Evolutionary conservation across 2,797 vertebrate species (phyloP), one percentile per base, ranked within the genome.

Genomic region (Myoxocephalus aenaeus): DNA sequence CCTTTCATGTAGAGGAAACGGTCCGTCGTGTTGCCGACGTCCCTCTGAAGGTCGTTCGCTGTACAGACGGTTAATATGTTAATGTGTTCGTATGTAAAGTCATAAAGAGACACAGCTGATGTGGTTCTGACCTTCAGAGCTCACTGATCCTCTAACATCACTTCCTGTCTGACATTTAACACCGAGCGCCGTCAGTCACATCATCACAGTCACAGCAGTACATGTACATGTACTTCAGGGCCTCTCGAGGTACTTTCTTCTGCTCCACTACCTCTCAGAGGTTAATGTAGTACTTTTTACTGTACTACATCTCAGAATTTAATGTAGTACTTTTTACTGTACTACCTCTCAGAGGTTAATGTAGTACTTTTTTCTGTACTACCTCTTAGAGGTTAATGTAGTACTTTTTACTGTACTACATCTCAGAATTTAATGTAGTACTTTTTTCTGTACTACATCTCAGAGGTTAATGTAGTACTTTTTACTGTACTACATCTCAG

Each of bases 51-150:
- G 36, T 59, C 20, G 4, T 20, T 62, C n/a, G 15, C 59, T n/a
- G 1, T 22, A 10, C 36, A 40, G n/a, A 25, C 59, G 22, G 32
- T 36, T 59, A 34, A n/a, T n/a, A 54, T 25, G 25, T 61, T 36
- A 40, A 40, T 40, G n/a, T 62, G 59, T 62, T 62, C 7, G 22
- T 42, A n/a, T 59, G 57, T 59, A 13, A 59, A 38, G 34, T 38
- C 14, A 59, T 59, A 59, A 59, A 59, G 57, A 34, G 57, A 59
- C 57, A 20, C 56, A 58, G 56, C 29, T 20, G 20, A 38, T 38
- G 58, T 38, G 58, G 34, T 58, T 34, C 56, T 34, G 56, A 59
- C 57, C 57, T 59, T 59, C 57, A 59, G 32, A 36, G 57, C 57
- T 59, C 57, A 7, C 32, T 36, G 57, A 59, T 17, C 38, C 34